Percentiles rank a stretch among this genome's conserved stretches.
Evolutionary conservation across 2,888 invertebrate genomes (phyloP).

Genomic region (Odiellus spinosus): DNA sequence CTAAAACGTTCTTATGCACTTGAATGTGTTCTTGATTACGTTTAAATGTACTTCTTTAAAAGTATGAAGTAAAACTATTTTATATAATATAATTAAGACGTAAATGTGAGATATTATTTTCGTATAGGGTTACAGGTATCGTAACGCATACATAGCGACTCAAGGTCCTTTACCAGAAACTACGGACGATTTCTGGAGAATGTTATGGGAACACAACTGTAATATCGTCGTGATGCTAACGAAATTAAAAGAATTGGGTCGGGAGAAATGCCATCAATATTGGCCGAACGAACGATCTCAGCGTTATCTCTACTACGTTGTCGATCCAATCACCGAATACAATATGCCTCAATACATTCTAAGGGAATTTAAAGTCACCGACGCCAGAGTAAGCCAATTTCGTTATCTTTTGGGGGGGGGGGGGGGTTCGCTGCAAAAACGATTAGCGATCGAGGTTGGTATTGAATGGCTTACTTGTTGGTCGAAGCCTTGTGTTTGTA

Average conservation of each 20-base stretch:
- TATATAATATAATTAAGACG: too few species aligned
- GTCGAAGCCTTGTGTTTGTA: too few species aligned
- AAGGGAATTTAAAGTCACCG: conserved; percentile 95
- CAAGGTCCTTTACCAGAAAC: conserved; percentile 96
- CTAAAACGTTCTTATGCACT: too few species aligned
- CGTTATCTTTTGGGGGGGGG: conserved; percentile 1
- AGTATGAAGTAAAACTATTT: too few species aligned
- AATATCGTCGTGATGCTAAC: conserved; percentile 98
- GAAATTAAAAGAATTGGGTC: conserved; percentile 91
- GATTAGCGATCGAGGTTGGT: too few species aligned
- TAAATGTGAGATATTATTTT: too few species aligned
- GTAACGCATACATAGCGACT: conserved; percentile 90
- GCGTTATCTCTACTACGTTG: conserved; percentile 92
- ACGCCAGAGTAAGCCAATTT: conserved; percentile 50
- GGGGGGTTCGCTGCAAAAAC: too few species aligned
- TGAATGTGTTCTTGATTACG: too few species aligned
- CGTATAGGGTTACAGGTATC: conserved; percentile 48
- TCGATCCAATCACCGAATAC: conserved; percentile 98
- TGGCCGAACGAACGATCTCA: conserved; percentile 93
- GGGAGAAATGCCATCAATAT: conserved; percentile 98
- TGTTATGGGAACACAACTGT: conserved; percentile 99
- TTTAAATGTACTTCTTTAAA: too few species aligned
- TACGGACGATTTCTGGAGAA: conserved; percentile 97
- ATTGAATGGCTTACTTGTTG: too few species aligned
- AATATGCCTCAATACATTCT: conserved; percentile 99